These are phyloP conservation scores for Oostethus manadensis DNA, from an alignment of 2,113 vertebrate species.

Conservation along the genomic window DNA sequence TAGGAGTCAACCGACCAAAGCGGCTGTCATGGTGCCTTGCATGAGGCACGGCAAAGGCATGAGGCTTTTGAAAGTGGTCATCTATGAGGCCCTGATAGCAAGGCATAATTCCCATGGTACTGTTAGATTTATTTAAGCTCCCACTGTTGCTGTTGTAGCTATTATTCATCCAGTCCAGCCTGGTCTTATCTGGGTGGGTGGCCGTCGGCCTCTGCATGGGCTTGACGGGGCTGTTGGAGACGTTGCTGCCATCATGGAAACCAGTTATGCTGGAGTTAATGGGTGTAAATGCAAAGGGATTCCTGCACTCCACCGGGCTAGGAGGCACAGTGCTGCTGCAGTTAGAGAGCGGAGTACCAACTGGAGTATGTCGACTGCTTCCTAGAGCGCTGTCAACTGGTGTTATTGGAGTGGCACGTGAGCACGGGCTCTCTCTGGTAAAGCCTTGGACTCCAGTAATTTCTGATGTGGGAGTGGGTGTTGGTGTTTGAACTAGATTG, in stretches of 20 bases:
- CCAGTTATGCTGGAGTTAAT: slow-evolving; percentile 90
- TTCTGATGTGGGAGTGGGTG: slow-evolving; percentile 85
- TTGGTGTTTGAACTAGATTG: slow-evolving; percentile 81
- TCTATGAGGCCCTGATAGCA: slow-evolving; percentile 92
- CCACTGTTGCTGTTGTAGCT: slow-evolving; percentile 76
- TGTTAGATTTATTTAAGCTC: slow-evolving; percentile 71
- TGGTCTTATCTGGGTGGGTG: slow-evolving; percentile 94
- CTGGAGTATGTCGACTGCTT: slow-evolving; percentile 89
- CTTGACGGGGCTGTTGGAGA: slow-evolving; percentile 94
- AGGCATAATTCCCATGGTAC: slow-evolving; percentile 80
- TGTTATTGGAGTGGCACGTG: slow-evolving; percentile 81
- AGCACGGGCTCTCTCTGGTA: slow-evolving; percentile 88
- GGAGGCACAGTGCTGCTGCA: slow-evolving; percentile 94
- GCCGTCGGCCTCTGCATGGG: slow-evolving; percentile 97
- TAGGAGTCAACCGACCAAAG: slow-evolving; percentile 89
- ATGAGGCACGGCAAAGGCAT: slow-evolving; percentile 92
- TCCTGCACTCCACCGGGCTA: slow-evolving; percentile 95
- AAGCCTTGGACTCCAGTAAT: slow-evolving; percentile 81
- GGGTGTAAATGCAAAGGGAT: slow-evolving; percentile 94
- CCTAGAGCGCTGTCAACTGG: slow-evolving; percentile 91
- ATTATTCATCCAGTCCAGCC: slow-evolving; percentile 96
- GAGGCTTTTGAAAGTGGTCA: slow-evolving; percentile 96
- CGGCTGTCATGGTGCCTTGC: slow-evolving; percentile 81
- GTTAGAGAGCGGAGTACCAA: slow-evolving; percentile 91
- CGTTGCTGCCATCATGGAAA: slow-evolving; percentile 86